Base-by-base conservation (phyloP, 1,140 invertebrate genomes). In the Aphelenchoides besseyi region DNA sequence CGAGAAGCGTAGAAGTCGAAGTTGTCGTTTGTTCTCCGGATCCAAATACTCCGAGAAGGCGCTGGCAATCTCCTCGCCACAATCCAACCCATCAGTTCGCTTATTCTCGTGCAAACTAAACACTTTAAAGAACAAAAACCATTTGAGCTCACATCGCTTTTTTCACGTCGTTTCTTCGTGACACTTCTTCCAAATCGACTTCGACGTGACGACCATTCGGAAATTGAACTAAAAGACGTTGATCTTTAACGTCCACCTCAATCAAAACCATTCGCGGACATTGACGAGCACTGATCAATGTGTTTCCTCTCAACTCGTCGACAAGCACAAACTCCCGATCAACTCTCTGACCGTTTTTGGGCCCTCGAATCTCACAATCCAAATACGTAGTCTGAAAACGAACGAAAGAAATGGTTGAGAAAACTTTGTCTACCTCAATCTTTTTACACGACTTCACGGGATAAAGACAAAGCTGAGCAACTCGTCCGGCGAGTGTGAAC, bases 31-130 rank as follows among this genome's bases (percentile, higher is more conserved):
- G n/a, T 53, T 54, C 35, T 48, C 16, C 54, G 68, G 70, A 37
- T 68, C 61, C 28, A 80, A 36, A 61, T 71, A 79, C 29, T 74
- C 41, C 48, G 75, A 57, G 33, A 80, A 68, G 9, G 66, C 69
- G 30, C 69, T 16, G 18, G 41, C 76, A 33, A 73, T 59, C 70
- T 80, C 79, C 26, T 77, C 74, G 1, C 79, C 79, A 63, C 79
- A 80, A 33, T 80, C 73, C 29, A 76, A 55, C 0, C 79, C 79
- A 23, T 79, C 77, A 1, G 76, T 76, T 37, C 36, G 23, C 2
- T 32, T 30, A 18, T 76, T 52, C 12, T 3, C 26, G 41, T 57
- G 52, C 3, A 75, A 52, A 28, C 74, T 75, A 36, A n/a, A 77
- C 69, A 41, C 5, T 41, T 41, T 8, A 55, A n/a, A 48, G 26